phyloP scores from a whole-genome alignment of 2,797 vertebrate genomes.

The Pseudochirops corinnae region DNA sequence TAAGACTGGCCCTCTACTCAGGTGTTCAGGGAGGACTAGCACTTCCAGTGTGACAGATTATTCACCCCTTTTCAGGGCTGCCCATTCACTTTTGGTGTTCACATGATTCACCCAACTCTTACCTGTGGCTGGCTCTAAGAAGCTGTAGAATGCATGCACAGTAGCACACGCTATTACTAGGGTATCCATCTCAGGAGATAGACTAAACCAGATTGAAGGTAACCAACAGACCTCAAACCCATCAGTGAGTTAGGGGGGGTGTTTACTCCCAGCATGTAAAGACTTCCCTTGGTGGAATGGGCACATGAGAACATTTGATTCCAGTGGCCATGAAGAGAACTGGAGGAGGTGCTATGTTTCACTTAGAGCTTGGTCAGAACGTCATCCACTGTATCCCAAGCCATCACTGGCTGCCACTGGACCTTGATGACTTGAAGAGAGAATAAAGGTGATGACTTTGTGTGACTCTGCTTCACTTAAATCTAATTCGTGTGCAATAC shows the following conservation, averaged over 20 bases:
- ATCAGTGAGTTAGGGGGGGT: background rate
- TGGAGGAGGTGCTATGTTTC: background rate
- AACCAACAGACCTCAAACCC: background rate
- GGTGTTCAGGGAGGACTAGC: background rate
- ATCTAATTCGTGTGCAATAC: background rate
- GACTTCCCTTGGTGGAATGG: background rate
- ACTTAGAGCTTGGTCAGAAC: background rate
- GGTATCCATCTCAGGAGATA: background rate
- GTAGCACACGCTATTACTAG: background rate
- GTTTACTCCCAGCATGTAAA: background rate
- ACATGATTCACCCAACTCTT: background rate
- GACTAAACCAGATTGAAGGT: background rate
- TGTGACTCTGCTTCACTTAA: background rate
- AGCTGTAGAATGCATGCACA: background rate
- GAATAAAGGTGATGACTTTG: background rate
- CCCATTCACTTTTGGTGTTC: background rate
- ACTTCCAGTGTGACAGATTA: background rate
- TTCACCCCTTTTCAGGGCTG: background rate
- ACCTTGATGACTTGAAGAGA: background rate
- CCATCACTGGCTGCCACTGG: background rate
- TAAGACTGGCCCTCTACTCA: background rate
- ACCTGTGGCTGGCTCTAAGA: background rate
- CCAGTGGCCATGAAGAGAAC: background rate
- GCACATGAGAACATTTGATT: background rate
- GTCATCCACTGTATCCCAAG: too few relatives aligned